Evolutionary conservation across 2,888 invertebrate genomes (phyloP).

Genomic region (Thymelicus lineola): DNA sequence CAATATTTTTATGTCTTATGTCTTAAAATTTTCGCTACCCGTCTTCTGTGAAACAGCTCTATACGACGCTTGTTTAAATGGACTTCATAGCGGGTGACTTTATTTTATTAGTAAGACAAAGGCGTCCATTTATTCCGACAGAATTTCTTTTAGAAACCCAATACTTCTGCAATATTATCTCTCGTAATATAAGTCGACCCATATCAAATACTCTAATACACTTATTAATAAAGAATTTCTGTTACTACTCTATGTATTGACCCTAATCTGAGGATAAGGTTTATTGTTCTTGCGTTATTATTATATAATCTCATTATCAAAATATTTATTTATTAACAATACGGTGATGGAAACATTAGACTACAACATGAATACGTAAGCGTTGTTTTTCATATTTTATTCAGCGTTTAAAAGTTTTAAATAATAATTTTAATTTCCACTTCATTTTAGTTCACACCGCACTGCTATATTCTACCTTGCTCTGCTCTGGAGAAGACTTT

Average conservation of each 20-base stretch:
- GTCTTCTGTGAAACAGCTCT: not conserved
- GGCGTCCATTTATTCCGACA: conserved; percentile 19
- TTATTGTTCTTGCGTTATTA: not conserved
- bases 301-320: not conserved
- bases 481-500: too few species aligned
- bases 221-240: conserved; percentile 23
- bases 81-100: conserved; percentile 15
- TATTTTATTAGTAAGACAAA: conserved; percentile 30
- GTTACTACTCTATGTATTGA: conserved; percentile 13
- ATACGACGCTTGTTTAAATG: conserved; percentile 2
- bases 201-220: conserved; percentile 15
- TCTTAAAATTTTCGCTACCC: not conserved
- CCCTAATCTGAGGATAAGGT: conserved; percentile 12
- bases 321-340: too few species aligned
- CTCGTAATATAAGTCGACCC: conserved; percentile 23
- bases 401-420: too few species aligned
- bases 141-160: conserved; percentile 32
- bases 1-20: too few species aligned
- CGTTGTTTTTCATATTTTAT: too few species aligned
- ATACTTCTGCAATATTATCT: conserved; percentile 30
- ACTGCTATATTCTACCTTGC: too few species aligned
- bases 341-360: too few species aligned
- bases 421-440: too few species aligned
- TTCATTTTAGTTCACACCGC: too few species aligned
- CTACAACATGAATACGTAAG: too few species aligned